Conservation (phyloP, 2,888 invertebrate genomes). For the Saturnia japonica region DNA sequence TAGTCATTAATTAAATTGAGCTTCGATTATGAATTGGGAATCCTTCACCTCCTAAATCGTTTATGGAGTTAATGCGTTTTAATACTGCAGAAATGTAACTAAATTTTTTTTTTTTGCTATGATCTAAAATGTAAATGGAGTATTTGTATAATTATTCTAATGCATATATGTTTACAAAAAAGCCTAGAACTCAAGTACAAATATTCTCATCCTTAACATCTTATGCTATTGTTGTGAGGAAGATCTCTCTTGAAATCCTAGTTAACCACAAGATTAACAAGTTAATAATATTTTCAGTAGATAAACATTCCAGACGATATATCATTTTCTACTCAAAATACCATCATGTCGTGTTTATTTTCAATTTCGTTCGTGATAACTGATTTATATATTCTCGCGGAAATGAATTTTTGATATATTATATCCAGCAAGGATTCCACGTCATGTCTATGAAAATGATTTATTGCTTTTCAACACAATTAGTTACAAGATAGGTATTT, state of each 20-base stretch:
- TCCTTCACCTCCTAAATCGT: too few species aligned
- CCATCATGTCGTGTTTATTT: conserved; percentile 7
- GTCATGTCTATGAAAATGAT: not conserved
- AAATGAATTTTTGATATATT: conserved; percentile 5
- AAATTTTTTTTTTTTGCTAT: too few species aligned
- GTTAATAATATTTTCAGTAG: not conserved
- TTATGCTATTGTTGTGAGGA: not conserved
- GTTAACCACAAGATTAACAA: not conserved
- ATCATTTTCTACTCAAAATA: not conserved
- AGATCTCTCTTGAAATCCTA: not conserved
- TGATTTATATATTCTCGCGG: conserved; percentile 1
- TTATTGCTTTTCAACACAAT: not conserved
- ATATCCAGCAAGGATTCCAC: not conserved
- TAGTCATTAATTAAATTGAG: not conserved
- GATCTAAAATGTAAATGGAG: too few species aligned
- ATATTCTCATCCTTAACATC: not conserved
- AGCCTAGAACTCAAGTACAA: too few species aligned
- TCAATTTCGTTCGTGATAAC: conserved; percentile 9
- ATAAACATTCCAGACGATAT: conserved; percentile 3
- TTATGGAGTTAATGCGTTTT: too few species aligned
- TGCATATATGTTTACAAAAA: too few species aligned
- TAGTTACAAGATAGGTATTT: not conserved
- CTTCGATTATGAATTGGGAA: not conserved
- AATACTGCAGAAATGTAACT: too few species aligned
- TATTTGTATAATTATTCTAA: too few species aligned